phyloP scores from a whole-genome alignment of 2,113 vertebrate species.

The Gadus macrocephalus region DNA sequence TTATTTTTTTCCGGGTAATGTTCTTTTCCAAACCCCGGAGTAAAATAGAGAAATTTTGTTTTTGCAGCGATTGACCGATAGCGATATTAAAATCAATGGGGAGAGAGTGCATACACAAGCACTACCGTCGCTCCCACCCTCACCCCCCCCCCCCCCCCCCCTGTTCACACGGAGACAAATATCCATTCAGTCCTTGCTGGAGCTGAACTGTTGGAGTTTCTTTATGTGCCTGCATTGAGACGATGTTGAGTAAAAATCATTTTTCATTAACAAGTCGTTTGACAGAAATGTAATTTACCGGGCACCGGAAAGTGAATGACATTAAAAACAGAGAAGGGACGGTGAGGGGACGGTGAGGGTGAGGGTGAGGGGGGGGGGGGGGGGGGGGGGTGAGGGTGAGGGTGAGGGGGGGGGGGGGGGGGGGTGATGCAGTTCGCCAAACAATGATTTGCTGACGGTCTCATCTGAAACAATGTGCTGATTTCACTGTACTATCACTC shows the following conservation, averaged over 20 bases:
- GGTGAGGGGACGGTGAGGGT: no score
- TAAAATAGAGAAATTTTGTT: background rate
- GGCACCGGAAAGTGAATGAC: slow-evolving; percentile 27
- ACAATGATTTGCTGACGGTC: slow-evolving; percentile 53
- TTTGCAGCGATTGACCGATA: background rate
- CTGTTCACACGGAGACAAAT: background rate
- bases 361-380: no score
- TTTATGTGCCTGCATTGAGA: background rate
- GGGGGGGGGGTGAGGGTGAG: no score
- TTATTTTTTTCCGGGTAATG: background rate
- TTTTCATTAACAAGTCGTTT: background rate
- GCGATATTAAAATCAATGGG: background rate
- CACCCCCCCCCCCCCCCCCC: background rate
- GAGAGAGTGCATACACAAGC: background rate
- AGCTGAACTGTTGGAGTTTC: background rate
- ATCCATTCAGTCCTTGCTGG: background rate
- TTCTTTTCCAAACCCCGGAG: background rate
- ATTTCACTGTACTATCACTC: slow-evolving; percentile 62
- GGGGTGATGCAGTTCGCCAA: slow-evolving; percentile 22
- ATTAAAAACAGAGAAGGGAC: background rate
- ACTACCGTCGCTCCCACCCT: background rate
- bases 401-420: no score
- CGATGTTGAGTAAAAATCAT: background rate
- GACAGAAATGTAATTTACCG: slow-evolving; percentile 20
- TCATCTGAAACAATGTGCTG: slow-evolving; percentile 54